A percentile compares a stretch with the other conserved stretches of the same genome.
Conservation (phyloP, 2,888 invertebrate species). For the Epiblema foenella region DNA sequence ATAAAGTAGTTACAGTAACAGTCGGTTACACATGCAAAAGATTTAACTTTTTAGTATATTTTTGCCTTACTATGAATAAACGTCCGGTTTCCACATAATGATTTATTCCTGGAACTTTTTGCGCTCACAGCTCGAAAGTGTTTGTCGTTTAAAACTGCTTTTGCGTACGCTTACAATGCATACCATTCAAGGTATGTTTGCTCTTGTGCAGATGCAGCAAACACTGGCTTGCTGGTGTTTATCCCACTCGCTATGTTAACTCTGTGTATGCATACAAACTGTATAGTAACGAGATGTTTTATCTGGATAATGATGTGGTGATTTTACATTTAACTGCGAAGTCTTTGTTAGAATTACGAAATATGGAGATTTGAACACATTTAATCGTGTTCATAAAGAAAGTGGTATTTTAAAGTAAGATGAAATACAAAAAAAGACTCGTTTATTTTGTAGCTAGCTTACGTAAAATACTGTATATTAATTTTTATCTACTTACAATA, state of each 20-base stretch:
- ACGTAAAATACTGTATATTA: too few species aligned
- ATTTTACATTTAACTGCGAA: background rate
- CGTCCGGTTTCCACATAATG: background rate
- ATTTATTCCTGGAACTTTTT: background rate
- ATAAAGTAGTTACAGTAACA: too few species aligned
- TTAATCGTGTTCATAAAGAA: too few species aligned
- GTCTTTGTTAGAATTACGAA: too few species aligned
- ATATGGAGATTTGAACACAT: too few species aligned
- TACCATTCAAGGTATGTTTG: slow-evolving; percentile 27
- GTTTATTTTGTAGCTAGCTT: too few species aligned
- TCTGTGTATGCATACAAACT: background rate
- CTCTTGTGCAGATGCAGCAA: slow-evolving; percentile 14
- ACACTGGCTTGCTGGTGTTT: slow-evolving; percentile 10
- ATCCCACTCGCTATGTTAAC: slow-evolving; percentile 5
- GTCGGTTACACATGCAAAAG: too few species aligned
- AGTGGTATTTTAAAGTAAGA: too few species aligned
- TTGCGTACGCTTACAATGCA: slow-evolving; percentile 11
- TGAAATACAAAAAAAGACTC: too few species aligned
- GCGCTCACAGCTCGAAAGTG: background rate
- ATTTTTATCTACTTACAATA: too few species aligned
- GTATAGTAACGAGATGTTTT: background rate
- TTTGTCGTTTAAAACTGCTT: slow-evolving; percentile 15
- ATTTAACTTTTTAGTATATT: too few species aligned
- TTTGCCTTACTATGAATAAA: background rate
- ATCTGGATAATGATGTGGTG: background rate